Conservation (phyloP, 2,797 vertebrate genomes). For the Sebastes minor region DNA sequence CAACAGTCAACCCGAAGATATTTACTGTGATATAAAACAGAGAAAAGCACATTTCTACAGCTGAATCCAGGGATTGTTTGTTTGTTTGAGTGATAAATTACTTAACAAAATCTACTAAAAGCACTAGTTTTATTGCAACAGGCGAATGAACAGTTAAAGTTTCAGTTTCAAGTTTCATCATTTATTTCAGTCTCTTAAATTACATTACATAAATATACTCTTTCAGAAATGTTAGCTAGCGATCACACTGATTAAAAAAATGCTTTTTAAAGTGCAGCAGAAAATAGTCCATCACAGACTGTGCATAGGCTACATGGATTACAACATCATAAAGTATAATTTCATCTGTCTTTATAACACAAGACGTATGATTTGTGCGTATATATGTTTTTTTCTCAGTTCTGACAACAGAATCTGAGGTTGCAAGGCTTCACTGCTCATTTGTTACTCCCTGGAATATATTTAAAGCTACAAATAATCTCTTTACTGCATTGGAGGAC, state of each 20-base stretch:
- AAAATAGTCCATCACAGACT: not conserved
- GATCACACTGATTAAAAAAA: not conserved
- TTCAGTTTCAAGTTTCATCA: not conserved
- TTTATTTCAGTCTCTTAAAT: conserved; percentile 49
- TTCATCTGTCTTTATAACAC: conserved; percentile 1
- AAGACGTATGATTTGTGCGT: conserved; percentile 35
- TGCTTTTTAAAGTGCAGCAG: conserved; percentile 11
- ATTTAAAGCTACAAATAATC: conserved; percentile 18
- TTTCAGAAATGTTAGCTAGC: not conserved
- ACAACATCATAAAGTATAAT: not conserved
- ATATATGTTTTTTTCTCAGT: conserved; percentile 11
- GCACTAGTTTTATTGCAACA: not conserved
- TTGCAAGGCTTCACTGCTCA: conserved; percentile 13
- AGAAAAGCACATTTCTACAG: not conserved
- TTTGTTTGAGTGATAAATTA: not conserved
- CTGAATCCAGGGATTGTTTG: not conserved
- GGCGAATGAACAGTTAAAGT: not conserved
- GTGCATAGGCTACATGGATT: not conserved
- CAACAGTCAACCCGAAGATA: not conserved
- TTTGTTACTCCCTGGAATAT: conserved; percentile 3
- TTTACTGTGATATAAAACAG: not conserved
- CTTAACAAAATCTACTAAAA: not conserved
- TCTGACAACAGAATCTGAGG: conserved; percentile 14
- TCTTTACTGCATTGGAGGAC: conserved; percentile 21
- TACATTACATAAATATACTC: not conserved